Evolutionary conservation across 2,113 vertebrate genomes (phyloP), one percentile per base, ranked within the genome.

Genomic region (Holacanthus passer): DNA sequence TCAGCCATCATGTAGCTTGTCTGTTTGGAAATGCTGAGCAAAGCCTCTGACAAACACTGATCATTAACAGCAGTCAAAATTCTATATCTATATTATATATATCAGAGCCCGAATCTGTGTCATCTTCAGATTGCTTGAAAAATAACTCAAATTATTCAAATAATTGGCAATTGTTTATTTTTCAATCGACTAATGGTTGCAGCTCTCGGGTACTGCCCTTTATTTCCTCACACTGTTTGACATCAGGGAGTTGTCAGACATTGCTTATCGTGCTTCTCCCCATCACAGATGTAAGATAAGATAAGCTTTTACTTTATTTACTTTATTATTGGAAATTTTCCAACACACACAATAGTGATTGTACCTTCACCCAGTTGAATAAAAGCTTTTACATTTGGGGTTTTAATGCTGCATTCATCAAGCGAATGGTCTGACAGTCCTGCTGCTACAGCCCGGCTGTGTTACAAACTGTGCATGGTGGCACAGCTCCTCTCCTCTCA

Each of bases 381-480:
- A 1, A 48, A 60, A 39, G 72, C 14, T 27, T 64, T 37, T 27
- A 63, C 45, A 39, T 37, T 47, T 68, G 8, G 6, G 6, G 32
- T 64, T 77, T 76, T 41, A 50, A 41, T 20, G 19, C 14, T 39
- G 37, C 16, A 1, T 75, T 75, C 64, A 65, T 69, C 4, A 24
- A 22, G 45, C 12, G 10, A 2, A 35, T 55, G 48, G 48, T 47
- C 37, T 27, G 22, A 35, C 72, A 43, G 45, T 60, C 37, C 27
- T 16, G 24, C 41, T 48, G 37, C 5, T 16, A 63, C n/a, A n/a
- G n/a, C n/a, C n/a, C n/a, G n/a, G 35, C 16, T 47, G 3, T n/a
- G 35, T 32, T 11, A 52, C 24, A 37, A 35, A 43, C 58, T 43
- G 20, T 43, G 43, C 35, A 60, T 69, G 50, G 12, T 35, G 32